Evolutionary conservation across 2,888 invertebrate species (phyloP).

Genomic region (Epinotia brunnichana): DNA sequence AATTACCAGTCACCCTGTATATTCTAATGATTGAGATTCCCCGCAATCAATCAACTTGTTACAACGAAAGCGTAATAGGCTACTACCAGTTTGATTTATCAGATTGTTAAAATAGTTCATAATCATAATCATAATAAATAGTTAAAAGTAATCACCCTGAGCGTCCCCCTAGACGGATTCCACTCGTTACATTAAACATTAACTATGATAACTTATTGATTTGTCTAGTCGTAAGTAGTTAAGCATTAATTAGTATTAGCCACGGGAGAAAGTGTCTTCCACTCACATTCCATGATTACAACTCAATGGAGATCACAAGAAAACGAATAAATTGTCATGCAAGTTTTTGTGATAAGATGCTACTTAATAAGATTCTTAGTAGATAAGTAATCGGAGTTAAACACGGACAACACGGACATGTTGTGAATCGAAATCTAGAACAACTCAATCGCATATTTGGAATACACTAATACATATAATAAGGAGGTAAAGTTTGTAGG

Average conservation of each 20-base stretch:
- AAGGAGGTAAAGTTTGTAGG: too few species aligned
- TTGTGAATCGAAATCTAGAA: conserved; percentile 2
- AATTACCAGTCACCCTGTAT: too few species aligned
- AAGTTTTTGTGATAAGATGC: conserved; percentile 17
- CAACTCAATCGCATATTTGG: conserved; percentile 1
- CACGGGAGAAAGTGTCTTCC: conserved; percentile 36
- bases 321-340: conserved; percentile 34
- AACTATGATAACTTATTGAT: conserved; percentile 25
- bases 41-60: background rate
- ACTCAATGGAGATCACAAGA: conserved; percentile 33
- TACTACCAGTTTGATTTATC: conserved; percentile 5
- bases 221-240: conserved; percentile 17
- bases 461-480: background rate
- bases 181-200: conserved; percentile 13
- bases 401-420: conserved; percentile 7
- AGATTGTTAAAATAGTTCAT: background rate
- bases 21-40: background rate
- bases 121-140: conserved; percentile 1
- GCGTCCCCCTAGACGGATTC: background rate
- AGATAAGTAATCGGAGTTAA: conserved; percentile 19
- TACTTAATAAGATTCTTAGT: conserved; percentile 27
- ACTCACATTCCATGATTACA: conserved; percentile 36
- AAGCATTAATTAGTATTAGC: conserved; percentile 22
- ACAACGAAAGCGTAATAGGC: background rate
- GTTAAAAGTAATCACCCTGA: conserved; percentile 13